Percentiles rank a stretch among this genome's conserved stretches.
Conservation (phyloP, 1,140 invertebrate species). For the Drosophila lini region DNA sequence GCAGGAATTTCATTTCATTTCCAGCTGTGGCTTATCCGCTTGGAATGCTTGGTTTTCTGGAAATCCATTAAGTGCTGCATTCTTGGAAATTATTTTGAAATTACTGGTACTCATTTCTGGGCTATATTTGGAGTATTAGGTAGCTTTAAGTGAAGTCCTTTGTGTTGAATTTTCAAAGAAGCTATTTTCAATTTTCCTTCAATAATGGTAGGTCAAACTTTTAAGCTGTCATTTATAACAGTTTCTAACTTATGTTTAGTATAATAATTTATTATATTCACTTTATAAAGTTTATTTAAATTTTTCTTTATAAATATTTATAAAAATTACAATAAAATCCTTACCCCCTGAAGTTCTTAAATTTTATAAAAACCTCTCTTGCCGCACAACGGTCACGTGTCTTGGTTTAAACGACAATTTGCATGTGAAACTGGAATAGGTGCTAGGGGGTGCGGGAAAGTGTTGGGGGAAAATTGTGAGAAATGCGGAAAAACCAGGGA, state of each 20-base stretch:
- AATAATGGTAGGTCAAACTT: no score
- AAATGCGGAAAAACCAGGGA: background rate
- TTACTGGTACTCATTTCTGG: background rate
- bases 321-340: background rate
- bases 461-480: background rate
- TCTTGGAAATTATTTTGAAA: slow-evolving; percentile 1
- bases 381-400: slow-evolving; percentile 45
- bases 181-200: background rate
- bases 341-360: slow-evolving; percentile 8
- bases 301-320: no score
- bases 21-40: slow-evolving; percentile 6
- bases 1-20: slow-evolving; percentile 16
- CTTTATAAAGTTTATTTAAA: background rate
- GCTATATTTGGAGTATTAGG: background rate
- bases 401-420: slow-evolving; percentile 58
- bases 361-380: slow-evolving; percentile 35
- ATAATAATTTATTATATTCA: background rate
- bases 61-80: slow-evolving; percentile 1
- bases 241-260: background rate
- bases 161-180: slow-evolving; percentile 4
- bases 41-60: background rate
- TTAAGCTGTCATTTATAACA: no score
- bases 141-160: slow-evolving; percentile 1
- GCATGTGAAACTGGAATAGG: slow-evolving; percentile 31
- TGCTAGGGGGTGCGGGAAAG: background rate